Conservation (phyloP, 1,140 invertebrate genomes). For the Dufourea novaeangliae region DNA sequence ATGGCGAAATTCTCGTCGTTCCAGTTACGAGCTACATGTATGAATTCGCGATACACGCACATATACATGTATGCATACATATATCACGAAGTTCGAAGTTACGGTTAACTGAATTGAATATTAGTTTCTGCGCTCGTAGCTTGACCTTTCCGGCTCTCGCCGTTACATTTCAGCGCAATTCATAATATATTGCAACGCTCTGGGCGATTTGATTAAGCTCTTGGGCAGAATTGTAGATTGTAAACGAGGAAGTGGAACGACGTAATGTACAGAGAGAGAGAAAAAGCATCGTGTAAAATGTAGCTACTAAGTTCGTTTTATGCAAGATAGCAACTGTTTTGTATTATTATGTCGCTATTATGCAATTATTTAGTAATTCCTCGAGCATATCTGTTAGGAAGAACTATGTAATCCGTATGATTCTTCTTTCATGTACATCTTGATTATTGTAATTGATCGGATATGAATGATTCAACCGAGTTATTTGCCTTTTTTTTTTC, state of each 20-base stretch:
- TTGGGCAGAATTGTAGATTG: background rate
- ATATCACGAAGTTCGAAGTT: background rate
- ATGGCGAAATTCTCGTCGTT: background rate
- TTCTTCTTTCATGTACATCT: background rate
- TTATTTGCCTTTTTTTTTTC: background rate
- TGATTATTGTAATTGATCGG: no score
- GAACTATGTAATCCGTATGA: no score
- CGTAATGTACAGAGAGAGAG: background rate
- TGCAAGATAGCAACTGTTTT: no score
- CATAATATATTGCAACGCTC: background rate
- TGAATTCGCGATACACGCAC: background rate
- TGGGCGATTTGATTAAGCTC: background rate
- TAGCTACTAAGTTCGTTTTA: no score
- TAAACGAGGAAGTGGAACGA: background rate
- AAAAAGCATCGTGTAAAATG: background rate
- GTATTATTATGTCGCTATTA: no score
- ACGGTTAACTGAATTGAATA: background rate
- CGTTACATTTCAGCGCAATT: background rate
- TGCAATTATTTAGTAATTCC: no score
- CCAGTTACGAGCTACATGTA: background rate
- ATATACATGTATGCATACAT: no score
- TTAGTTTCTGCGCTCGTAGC: background rate
- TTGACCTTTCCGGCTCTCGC: background rate
- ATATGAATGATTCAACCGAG: no score
- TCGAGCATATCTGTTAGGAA: no score